Percentiles rank a stretch among this genome's conserved stretches.
Conservation (phyloP, 2,888 invertebrate genomes). For the Drymonia ruficornis region DNA sequence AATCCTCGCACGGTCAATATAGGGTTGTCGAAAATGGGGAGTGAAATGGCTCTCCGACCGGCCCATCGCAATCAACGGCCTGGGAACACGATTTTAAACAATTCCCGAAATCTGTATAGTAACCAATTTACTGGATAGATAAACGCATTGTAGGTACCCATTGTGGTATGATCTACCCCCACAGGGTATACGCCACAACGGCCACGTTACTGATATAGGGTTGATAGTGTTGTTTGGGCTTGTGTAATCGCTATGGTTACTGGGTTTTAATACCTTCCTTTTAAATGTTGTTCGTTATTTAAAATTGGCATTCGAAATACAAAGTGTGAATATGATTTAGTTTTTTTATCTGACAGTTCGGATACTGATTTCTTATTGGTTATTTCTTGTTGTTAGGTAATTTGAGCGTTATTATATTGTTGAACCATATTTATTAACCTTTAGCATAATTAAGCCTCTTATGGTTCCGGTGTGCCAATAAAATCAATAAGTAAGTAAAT, state of each 20-base stretch:
- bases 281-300: conserved; percentile 29
- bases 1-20: conserved; percentile 45
- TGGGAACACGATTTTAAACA: conserved; percentile 76
- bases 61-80: conserved; percentile 48
- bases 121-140: conserved; percentile 69
- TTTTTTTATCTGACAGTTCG: background rate
- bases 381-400: no score
- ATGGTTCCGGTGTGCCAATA: no score
- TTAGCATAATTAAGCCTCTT: no score
- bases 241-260: conserved; percentile 68
- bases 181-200: conserved; percentile 53
- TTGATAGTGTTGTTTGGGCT: conserved; percentile 74
- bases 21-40: conserved; percentile 54
- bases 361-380: no score
- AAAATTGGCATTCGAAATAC: conserved; percentile 1
- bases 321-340: background rate
- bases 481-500: no score
- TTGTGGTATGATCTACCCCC: conserved; percentile 42
- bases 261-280: conserved; percentile 27
- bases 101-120: conserved; percentile 69
- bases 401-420: no score
- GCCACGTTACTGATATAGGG: conserved; percentile 58
- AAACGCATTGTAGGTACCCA: conserved; percentile 66
- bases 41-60: conserved; percentile 57
- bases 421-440: no score